phyloP scores from a whole-genome alignment of 2,797 vertebrate species.

The Spondyliosoma cantharus region DNA sequence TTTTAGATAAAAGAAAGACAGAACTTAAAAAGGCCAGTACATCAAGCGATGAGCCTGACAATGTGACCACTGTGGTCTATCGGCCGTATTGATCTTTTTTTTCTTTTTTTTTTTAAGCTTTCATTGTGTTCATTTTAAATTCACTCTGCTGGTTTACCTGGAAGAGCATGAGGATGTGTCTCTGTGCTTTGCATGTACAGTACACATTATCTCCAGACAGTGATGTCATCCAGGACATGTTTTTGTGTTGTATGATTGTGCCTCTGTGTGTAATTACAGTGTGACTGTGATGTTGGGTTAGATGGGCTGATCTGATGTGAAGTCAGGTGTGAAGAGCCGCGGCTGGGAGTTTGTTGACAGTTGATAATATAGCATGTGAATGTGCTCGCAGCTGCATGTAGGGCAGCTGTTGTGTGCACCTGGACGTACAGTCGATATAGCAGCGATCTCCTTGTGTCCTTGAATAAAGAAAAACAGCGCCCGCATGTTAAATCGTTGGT shows the following conservation, averaged over 20 bases:
- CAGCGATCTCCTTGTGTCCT: background rate
- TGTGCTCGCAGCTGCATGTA: background rate
- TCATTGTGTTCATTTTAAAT: background rate
- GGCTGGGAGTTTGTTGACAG: constrained; percentile 6
- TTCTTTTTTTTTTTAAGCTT: background rate
- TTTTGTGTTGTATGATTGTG: background rate
- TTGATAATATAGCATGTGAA: background rate
- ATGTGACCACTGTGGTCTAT: background rate
- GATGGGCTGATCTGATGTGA: constrained; percentile 16
- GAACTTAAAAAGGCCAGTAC: background rate
- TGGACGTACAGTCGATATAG: background rate
- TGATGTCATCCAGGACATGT: background rate
- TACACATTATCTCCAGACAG: background rate
- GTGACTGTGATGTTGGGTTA: constrained; percentile 1
- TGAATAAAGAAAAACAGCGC: background rate
- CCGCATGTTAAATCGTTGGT: background rate
- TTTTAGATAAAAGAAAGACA: background rate
- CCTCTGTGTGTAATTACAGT: background rate
- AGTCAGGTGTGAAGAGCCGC: constrained; percentile 45
- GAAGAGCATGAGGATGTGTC: background rate
- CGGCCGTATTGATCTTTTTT: background rate
- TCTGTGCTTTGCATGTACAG: background rate
- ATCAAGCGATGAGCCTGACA: background rate
- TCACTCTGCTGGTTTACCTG: background rate
- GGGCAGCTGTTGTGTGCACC: background rate